Conservation (phyloP, 2,888 invertebrate genomes). For the Sphaerophoria rueppellii region DNA sequence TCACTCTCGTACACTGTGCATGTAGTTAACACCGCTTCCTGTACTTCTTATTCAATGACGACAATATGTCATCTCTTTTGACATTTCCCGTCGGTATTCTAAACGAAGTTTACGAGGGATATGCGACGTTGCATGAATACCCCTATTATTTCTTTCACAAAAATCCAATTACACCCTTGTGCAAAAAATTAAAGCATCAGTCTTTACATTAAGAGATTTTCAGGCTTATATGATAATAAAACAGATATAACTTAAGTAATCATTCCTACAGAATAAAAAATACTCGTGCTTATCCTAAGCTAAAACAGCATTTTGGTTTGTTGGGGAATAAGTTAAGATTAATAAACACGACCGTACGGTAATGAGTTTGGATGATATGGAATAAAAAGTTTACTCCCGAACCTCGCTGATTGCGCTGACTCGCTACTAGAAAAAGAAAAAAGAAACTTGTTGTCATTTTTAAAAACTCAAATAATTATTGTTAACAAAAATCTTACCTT, state of each 20-base stretch:
- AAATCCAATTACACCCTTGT: slow-evolving; percentile 28
- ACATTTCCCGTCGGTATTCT: too few species aligned
- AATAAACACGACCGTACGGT: slow-evolving; percentile 81
- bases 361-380: slow-evolving; percentile 80
- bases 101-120: too few species aligned
- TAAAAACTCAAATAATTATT: background rate
- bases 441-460: background rate
- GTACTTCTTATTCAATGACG: too few species aligned
- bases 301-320: slow-evolving; percentile 66
- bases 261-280: slow-evolving; percentile 4
- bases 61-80: too few species aligned
- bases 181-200: slow-evolving; percentile 50
- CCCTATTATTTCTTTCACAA: slow-evolving; percentile 52
- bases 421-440: slow-evolving; percentile 78
- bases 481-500: slow-evolving; percentile 68
- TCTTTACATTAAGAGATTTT: slow-evolving; percentile 39
- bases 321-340: slow-evolving; percentile 45
- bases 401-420: slow-evolving; percentile 80
- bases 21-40: too few species aligned
- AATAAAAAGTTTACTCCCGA: slow-evolving; percentile 80
- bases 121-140: too few species aligned
- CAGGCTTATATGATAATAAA: background rate
- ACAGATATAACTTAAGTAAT: background rate
- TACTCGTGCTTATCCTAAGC: slow-evolving; percentile 30
- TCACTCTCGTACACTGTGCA: too few species aligned